Evolutionary conservation across 53 echinoderm and acorn worm species (phyloP).

Genomic region (Temnopleurus reevesii): DNA sequence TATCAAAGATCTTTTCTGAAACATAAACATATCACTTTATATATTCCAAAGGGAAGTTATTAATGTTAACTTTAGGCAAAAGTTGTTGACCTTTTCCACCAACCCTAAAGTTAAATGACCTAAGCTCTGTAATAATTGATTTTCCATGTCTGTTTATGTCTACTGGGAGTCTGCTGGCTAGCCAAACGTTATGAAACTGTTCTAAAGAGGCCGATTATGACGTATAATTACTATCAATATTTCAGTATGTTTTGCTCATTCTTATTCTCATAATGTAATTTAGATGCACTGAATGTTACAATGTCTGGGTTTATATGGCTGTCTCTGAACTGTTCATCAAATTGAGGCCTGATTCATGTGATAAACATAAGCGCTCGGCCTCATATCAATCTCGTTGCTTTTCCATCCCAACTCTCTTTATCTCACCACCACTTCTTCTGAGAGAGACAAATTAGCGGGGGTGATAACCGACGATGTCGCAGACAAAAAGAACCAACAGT

Average conservation of each 20-base stretch:
- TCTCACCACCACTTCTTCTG: neutral
- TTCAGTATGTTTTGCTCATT: neutral
- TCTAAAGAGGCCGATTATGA: neutral
- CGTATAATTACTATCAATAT: neutral
- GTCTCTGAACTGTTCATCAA: neutral
- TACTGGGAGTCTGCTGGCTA: neutral
- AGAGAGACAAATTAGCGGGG: conserved; percentile 7
- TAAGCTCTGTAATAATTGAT: neutral
- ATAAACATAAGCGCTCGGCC: neutral
- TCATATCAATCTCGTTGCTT: neutral
- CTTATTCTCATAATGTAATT: neutral
- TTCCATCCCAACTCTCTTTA: neutral
- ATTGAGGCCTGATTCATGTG: neutral
- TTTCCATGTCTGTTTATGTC: neutral
- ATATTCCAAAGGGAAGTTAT: no score
- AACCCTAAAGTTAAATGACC: neutral
- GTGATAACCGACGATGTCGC: conserved; percentile 18
- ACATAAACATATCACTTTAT: no score
- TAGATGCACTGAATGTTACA: neutral
- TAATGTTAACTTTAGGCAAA: no score
- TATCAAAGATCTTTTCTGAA: no score
- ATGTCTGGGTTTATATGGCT: no score
- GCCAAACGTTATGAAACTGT: neutral
- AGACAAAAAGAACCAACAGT: neutral
- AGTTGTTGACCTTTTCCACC: neutral